Percentiles rank a stretch among this genome's conserved stretches.
These are phyloP conservation scores for Blastobasis lacticolella DNA, from an alignment of 2,888 invertebrate genomes.

Conservation along the genomic window DNA sequence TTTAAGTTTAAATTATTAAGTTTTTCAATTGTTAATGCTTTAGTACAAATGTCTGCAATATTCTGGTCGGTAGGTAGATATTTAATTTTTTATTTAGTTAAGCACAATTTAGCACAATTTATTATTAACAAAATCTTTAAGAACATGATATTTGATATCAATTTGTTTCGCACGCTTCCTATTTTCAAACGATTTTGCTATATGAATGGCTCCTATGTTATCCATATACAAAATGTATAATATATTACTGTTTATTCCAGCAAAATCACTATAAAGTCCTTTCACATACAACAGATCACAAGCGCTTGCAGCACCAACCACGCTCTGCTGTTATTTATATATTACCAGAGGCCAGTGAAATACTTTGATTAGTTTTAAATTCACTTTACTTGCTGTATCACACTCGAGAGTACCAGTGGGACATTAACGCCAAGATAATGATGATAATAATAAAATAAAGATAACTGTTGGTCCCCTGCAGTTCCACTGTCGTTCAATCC, in stretches of 20 bases:
- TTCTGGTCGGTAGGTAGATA: not conserved
- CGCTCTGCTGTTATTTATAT: too few species aligned
- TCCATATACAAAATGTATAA: not conserved
- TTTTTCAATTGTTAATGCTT: not conserved
- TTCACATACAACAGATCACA: conserved; percentile 1
- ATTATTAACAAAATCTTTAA: not conserved
- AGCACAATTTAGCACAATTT: not conserved
- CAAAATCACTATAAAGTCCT: conserved; percentile 1
- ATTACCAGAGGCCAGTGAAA: too few species aligned
- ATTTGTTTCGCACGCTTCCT: conserved; percentile 1
- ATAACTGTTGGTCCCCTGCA: too few species aligned
- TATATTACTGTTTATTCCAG: not conserved
- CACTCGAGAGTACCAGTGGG: too few species aligned
- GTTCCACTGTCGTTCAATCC: too few species aligned
- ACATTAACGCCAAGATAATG: too few species aligned
- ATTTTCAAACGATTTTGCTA: not conserved
- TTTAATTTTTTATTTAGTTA: too few species aligned
- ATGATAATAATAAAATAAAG: too few species aligned
- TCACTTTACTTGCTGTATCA: too few species aligned
- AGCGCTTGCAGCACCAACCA: not conserved
- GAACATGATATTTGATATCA: not conserved
- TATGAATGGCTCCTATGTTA: not conserved
- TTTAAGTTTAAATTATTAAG: too few species aligned
- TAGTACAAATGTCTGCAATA: not conserved
- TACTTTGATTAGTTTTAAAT: too few species aligned